phyloP scores from a whole-genome alignment of 2,113 vertebrate species.

The Gambusia holbrooki region DNA sequence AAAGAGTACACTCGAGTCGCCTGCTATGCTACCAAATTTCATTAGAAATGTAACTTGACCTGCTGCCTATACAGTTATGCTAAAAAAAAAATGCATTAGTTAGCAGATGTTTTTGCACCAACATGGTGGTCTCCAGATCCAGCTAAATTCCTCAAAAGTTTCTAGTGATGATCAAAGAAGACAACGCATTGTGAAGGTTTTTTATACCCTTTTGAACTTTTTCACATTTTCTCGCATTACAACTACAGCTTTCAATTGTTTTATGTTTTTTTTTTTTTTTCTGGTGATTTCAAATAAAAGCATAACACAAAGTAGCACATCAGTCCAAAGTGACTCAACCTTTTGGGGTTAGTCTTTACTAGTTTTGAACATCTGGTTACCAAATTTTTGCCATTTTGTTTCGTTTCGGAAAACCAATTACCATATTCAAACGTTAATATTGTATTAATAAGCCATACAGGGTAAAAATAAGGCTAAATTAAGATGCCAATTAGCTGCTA shows the following conservation, averaged over 20 bases:
- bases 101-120: not conserved
- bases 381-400: too few species aligned
- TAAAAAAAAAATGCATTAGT: constrained; percentile 3
- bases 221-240: not conserved
- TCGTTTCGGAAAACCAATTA: too few species aligned
- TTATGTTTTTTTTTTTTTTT: not conserved
- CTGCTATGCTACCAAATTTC: constrained; percentile 1
- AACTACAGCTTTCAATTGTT: not conserved
- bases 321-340: not conserved
- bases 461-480: too few species aligned
- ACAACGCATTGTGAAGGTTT: not conserved
- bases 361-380: too few species aligned
- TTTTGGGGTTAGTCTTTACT: too few species aligned
- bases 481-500: too few species aligned
- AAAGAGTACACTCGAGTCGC: not conserved
- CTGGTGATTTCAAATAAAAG: not conserved
- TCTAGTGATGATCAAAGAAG: not conserved
- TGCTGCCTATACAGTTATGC: constrained; percentile 6
- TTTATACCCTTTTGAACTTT: not conserved
- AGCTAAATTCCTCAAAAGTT: not conserved
- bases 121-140: not conserved
- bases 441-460: too few species aligned
- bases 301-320: not conserved
- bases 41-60: not conserved
- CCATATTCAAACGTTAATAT: too few species aligned